Base-by-base conservation (phyloP, 1,140 invertebrate species). In the Sipha flava region DNA sequence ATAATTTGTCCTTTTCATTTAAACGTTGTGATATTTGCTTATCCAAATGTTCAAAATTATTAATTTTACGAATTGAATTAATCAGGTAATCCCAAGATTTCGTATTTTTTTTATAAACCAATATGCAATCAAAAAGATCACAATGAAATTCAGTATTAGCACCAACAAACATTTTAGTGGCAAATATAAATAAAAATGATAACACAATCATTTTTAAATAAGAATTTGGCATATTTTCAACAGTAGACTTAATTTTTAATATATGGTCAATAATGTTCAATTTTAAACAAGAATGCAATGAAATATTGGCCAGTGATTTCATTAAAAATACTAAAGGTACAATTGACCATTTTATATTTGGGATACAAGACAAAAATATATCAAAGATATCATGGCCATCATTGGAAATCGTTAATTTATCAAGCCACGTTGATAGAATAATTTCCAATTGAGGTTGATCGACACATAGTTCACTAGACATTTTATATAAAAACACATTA, bases 101-200 rank as follows among this genome's bases (percentile, higher is more conserved):
- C 26, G 52, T 77, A 26, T 57, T 4, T 29, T 59, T 77, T n/a
- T 40, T 0, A 43, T 29, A 57, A 1, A 59, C 14, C 12, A 7
- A n/a, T 12, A 57, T 77, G 16, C 52, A 77, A 40, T 77, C 34
- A 54, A 77, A 77, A 29, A 77, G 43, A 77, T 77, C 52, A 77
- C 34, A 77, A 43, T 5, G 3, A 57, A 59, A 40, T 40, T 29
- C 21, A 57, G 21, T 59, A 29, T 57, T 59, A 4, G 40, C 4
- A 29, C 16, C 1, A 23, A 0, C 5, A 26, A 29, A 23, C 57
- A 77, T 59, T 43, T 59, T 77, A 37, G 52, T 59, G n/a, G 21
- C 5, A 77, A 77, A 77, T 29, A 18, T 29, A 77, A 77, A 77
- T 59, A 77, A 26, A 77, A 59, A 77, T 12, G 31, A 43, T 40